Base-by-base conservation (phyloP, 1,140 invertebrate species). In the Drosophila bifasciata region DNA sequence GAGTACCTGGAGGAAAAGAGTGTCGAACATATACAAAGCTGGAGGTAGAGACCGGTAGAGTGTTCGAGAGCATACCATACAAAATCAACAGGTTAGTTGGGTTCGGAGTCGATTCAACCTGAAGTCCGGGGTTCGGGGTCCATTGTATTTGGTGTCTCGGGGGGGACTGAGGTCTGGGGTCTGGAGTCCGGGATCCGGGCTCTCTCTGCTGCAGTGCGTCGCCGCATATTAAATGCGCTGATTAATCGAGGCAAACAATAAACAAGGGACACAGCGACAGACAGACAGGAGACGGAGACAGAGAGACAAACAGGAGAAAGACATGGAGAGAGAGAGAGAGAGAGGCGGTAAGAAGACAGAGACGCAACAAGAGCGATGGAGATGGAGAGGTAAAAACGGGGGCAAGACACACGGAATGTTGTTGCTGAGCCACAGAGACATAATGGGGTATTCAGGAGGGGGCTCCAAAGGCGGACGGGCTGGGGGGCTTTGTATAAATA, bases 201-300 rank as follows among this genome's bases (percentile, higher is more conserved):
- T 36, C 32, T 36, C 32, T 4, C n/a, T 70, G 57, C 53, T 64
- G 72, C 71, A 75, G 71, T 75, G 72, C 72, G 71, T 75, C 68
- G 66, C 50, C 53, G 71, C 72, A 75, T 75, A 75, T 75, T 75
- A 75, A 75, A 76, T 70, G 77, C 76, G 68, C 72, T 86, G 81
- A 85, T 85, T 86, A 85, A 85, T 86, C 72, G 57, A 56, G 66
- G 61, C 61, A 76, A 79, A 84, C 79, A 79, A 79, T 79, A 71
- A 72, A 71, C 64, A 71, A 62, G 59, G 48, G 46, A 41, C 8
- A 19, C 50, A 39, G n/a, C 25, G 39, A 45, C 40, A 25, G 23
- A 40, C 15, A 63, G 15, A 39, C 25, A 58, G 4, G 4, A 17
- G 48, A 7, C 4, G 5, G 17, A 6, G 25, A 17, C 16, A 23